Evolutionary conservation across 2,113 vertebrate genomes (phyloP).

Genomic region (Daboia siamensis): DNA sequence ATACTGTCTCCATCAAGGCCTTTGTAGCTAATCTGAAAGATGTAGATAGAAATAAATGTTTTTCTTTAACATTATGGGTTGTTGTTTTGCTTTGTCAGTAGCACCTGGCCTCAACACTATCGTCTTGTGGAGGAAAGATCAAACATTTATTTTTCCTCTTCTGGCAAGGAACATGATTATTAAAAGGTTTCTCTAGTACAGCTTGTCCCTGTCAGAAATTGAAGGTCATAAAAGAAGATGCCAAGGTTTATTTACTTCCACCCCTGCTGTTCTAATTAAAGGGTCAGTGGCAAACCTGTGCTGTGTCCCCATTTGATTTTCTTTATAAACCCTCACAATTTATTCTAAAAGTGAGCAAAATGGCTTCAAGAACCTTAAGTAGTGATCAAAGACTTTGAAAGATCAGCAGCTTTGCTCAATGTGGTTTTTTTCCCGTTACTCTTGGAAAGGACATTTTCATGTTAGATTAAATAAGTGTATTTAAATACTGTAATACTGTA

Average conservation of each 20-base stretch:
- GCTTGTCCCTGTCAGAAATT: slow-evolving; percentile 43
- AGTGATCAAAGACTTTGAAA: slow-evolving; percentile 59
- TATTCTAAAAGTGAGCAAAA: slow-evolving; percentile 50
- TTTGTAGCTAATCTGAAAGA: background rate
- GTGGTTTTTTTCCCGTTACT: slow-evolving; percentile 30
- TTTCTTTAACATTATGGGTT: background rate
- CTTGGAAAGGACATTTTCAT: slow-evolving; percentile 19
- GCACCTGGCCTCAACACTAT: slow-evolving; percentile 7
- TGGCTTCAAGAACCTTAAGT: slow-evolving; percentile 40
- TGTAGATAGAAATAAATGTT: background rate
- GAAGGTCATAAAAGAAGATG: slow-evolving; percentile 51
- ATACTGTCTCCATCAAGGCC: background rate
- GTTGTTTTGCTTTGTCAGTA: slow-evolving; percentile 1
- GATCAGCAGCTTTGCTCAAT: slow-evolving; percentile 30
- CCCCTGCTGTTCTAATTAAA: slow-evolving; percentile 63
- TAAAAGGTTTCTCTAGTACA: slow-evolving; percentile 36
- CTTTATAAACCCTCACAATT: slow-evolving; percentile 54
- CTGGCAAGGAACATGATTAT: slow-evolving; percentile 30
- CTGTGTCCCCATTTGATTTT: slow-evolving; percentile 42
- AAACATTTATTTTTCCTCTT: background rate
- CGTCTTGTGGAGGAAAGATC: slow-evolving; percentile 24
- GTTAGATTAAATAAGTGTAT: slow-evolving; percentile 42
- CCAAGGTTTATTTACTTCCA: slow-evolving; percentile 53
- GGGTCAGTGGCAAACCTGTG: slow-evolving; percentile 43
- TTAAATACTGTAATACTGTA: slow-evolving; percentile 31